Evolutionary conservation across 2,797 vertebrate genomes (phyloP), one percentile per base, ranked within the genome.

Genomic region (Tachyglossus aculeatus): DNA sequence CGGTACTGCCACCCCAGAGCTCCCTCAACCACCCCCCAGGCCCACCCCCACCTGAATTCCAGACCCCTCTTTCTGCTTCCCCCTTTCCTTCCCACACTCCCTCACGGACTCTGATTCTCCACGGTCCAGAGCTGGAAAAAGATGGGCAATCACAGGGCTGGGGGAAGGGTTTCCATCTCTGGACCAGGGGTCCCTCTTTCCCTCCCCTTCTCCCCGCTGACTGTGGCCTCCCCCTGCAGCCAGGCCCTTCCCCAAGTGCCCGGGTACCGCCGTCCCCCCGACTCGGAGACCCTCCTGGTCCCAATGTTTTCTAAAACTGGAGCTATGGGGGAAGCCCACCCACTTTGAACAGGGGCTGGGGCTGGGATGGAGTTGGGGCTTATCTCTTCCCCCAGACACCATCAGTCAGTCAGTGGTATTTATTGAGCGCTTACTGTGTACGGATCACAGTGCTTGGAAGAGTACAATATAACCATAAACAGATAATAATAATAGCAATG

Each of bases 1-100:
- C 82, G 88, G 86, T 88, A 54, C 68, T 37, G 10, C 3, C 27
- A 5, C 2, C 3, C 2, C 6, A 16, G 29, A n/a, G 19, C 19
- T 10, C 6, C 3, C 2, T 7, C 8, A 9, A 43, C 18, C 3
- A 43, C 18, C 3, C 15, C 9, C 25, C 19, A 11, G 47, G 2
- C 27, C 10, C 8, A 16, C 18, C 15, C 7, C 27, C 10, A 29
- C 13, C 40, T 21, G 40, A 43, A 18, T 43, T n/a, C 11, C 16
- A 29, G 1, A 8, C 7, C 47, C 2, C 9, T 11, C 15, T 19
- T n/a, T n/a, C n/a, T n/a, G 27, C 9, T 4, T 44, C 22, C 10
- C 8, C 15, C 21, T 22, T 10, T n/a, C 11, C 15, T 6, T n/a
- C 19, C 39, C 38, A 19, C 19, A 39, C 38, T 19, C 19, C 19